These are phyloP conservation scores for Corythaixoides concolor DNA, from an alignment of 2,113 vertebrate species.

Conservation along the genomic window DNA sequence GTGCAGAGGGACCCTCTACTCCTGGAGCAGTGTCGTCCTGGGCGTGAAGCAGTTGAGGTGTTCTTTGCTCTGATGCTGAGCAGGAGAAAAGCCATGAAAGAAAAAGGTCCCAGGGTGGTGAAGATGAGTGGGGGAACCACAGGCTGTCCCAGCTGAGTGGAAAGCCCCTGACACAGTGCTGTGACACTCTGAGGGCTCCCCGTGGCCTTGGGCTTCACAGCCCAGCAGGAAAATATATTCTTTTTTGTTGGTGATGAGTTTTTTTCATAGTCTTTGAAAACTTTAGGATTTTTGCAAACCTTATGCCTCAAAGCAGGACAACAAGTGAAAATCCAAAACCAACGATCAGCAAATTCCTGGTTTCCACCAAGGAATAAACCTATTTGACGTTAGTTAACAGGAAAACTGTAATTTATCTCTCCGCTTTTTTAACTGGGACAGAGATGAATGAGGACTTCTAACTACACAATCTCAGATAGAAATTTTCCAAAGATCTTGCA, in stretches of 20 bases:
- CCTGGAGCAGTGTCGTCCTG: neutral
- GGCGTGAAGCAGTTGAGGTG: neutral
- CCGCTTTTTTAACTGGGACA: neutral
- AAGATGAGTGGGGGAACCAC: neutral
- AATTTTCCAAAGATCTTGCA: neutral
- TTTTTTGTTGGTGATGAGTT: neutral
- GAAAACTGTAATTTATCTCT: neutral
- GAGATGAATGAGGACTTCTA: neutral
- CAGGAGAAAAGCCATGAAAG: neutral
- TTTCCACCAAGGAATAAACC: neutral
- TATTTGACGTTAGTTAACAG: neutral
- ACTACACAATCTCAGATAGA: neutral
- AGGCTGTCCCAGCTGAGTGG: neutral
- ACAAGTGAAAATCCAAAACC: neutral
- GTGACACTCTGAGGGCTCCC: neutral
- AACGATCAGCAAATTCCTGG: neutral
- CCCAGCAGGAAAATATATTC: neutral
- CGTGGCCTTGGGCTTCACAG: accelerated
- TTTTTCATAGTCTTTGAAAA: neutral
- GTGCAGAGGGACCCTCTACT: neutral
- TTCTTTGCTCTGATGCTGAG: neutral
- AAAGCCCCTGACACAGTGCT: neutral
- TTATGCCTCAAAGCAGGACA: neutral
- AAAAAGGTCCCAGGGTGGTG: neutral
- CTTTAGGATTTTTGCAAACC: neutral